Evolutionary conservation across 2,888 invertebrate species (phyloP).

Genomic region (Stenchaetothrips biformis): DNA sequence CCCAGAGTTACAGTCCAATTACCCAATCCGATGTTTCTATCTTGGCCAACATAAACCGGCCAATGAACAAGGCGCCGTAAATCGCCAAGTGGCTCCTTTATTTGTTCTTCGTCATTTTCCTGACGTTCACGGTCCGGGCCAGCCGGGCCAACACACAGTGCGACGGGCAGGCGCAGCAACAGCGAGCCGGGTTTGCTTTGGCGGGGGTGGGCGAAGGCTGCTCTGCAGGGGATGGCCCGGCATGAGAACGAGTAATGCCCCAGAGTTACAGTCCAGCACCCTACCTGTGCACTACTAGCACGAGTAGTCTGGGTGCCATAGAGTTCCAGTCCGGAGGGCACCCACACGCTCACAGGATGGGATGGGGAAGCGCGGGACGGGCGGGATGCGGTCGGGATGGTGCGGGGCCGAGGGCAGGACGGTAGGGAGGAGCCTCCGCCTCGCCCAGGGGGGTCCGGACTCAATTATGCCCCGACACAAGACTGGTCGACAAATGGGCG

Average conservation of each 20-base stretch:
- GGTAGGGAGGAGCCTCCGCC: not conserved
- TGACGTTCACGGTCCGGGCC: not conserved
- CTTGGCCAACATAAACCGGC: not conserved
- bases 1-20: too few relatives aligned
- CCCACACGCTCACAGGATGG: not conserved
- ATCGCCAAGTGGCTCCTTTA: constrained; percentile 2
- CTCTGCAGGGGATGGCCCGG: too few relatives aligned
- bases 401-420: not conserved
- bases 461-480: constrained; percentile 23
- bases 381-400: not conserved
- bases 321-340: too few relatives aligned
- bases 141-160: not conserved
- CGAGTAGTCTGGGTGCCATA: too few relatives aligned
- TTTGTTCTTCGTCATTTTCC: constrained; percentile 1
- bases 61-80: not conserved
- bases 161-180: too few relatives aligned
- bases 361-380: not conserved
- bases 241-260: too few relatives aligned
- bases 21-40: not conserved
- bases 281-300: too few relatives aligned
- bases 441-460: constrained; percentile 16
- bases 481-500: constrained; percentile 3
- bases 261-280: too few relatives aligned
- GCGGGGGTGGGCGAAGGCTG: too few relatives aligned
- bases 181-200: too few relatives aligned